Evolutionary conservation across 2,888 invertebrate genomes (phyloP), one percentile per base, ranked within the genome.

Genomic region (Drosophila birchii): DNA sequence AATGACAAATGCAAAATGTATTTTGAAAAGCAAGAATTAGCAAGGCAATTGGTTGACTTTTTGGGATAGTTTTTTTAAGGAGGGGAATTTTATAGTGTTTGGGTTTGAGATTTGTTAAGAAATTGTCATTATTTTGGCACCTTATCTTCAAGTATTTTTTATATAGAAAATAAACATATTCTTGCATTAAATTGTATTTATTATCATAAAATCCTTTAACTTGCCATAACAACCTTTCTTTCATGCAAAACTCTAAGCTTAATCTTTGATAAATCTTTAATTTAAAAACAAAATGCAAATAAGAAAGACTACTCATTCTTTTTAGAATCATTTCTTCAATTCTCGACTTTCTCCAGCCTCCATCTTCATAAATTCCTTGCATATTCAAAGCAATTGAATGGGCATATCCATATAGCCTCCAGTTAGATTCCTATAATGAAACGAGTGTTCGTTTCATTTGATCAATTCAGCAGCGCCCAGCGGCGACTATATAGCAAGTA

Each of bases 1-100:
- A 73, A 57, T 74, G 60, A 45, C 75, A 60, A 68, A 61, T 69
- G 70, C 49, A 49, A 57, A 72, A 71, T 63, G 44, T 41, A 57
- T 32, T 45, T 53, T 53, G 63, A 57, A 55, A 55, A 43, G 70
- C 66, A 54, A 39, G 23, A 54, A 67, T 68, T 68, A 56, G 68
- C 56, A 49, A 26, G 18, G 20, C 26, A 60, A 38, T 43, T 36
- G 47, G 12, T 26, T 39, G 39, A 38, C 38, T 32, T 12, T 58
- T 6, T n/a, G 20, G 14, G 26, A 29, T 26, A n/a, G 4, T 18
- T 59, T 38, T 53, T 20, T n/a, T 57, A 32, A 44, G 32, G 3
- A 39, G 29, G 12, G 39, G 54, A 32, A 23, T 32, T n/a, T 14
- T 18, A 55, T 11, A 20, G 20, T 8, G 9, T 23, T 9, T 45